These are phyloP conservation scores for Cyclura pinguis DNA, from an alignment of 2,797 vertebrate genomes.

Conservation along the genomic window DNA sequence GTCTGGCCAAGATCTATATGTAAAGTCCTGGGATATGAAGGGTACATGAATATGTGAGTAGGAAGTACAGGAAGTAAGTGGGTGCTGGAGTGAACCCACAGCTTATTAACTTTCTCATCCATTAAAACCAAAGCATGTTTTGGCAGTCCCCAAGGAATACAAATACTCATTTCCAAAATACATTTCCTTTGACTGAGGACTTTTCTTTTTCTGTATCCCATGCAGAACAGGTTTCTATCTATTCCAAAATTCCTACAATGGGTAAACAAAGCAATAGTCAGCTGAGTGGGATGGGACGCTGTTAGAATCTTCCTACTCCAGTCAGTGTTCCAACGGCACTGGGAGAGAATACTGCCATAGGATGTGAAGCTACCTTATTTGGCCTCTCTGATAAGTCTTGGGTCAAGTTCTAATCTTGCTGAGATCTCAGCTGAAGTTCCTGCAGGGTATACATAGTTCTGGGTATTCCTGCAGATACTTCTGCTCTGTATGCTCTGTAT, in stretches of 20 bases:
- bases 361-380: neutral
- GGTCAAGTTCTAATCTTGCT: neutral
- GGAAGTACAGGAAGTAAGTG: neutral
- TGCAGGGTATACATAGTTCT: neutral
- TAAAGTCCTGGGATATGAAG: constrained; percentile 45
- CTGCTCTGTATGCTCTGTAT: neutral
- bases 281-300: neutral
- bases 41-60: constrained; percentile 26
- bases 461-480: neutral
- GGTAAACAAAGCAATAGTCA: neutral
- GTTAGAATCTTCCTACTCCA: neutral
- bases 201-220: neutral
- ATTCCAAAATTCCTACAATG: neutral
- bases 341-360: neutral
- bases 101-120: neutral
- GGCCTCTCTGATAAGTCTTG: neutral
- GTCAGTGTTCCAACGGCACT: neutral
- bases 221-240: too few species aligned
- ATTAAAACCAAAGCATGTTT: neutral
- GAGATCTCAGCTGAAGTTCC: neutral
- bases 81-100: neutral
- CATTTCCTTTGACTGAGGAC: neutral
- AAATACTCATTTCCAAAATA: neutral
- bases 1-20: constrained; percentile 28
- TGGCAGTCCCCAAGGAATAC: neutral